Evolutionary conservation across 2,888 invertebrate species (phyloP).

Genomic region (Pristionchus arcanus): DNA sequence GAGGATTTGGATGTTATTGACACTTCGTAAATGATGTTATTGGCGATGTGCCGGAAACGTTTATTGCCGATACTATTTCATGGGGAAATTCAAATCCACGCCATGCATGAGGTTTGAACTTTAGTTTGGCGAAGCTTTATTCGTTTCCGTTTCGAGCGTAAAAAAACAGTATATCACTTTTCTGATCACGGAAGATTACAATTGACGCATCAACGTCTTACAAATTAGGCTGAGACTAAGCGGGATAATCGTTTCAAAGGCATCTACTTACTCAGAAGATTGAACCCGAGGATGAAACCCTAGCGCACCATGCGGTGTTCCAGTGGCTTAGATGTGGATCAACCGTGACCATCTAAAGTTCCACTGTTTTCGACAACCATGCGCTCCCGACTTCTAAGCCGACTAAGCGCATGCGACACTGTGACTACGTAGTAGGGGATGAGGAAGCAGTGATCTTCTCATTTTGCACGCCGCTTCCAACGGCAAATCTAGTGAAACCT

Average conservation of each 20-base stretch:
- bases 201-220: neutral
- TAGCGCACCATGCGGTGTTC: neutral
- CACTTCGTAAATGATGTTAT: neutral
- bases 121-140: no score
- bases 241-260: neutral
- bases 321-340: neutral
- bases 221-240: neutral
- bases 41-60: no score
- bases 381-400: neutral
- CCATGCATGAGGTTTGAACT: no score
- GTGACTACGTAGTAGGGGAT: neutral
- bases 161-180: no score
- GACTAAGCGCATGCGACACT: neutral
- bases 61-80: no score
- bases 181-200: slow-evolving; percentile 1
- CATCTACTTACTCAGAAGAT: neutral
- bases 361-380: neutral
- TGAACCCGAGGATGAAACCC: slow-evolving; percentile 11
- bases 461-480: neutral
- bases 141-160: no score
- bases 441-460: neutral
- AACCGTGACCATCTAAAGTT: neutral
- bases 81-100: no score
- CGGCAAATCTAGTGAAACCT: neutral
- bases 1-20: neutral